Evolutionary conservation across 30 jellyfish, hydroid and myxozoan genomes (phyloP).

Genomic region (Hydractinia echinata): DNA sequence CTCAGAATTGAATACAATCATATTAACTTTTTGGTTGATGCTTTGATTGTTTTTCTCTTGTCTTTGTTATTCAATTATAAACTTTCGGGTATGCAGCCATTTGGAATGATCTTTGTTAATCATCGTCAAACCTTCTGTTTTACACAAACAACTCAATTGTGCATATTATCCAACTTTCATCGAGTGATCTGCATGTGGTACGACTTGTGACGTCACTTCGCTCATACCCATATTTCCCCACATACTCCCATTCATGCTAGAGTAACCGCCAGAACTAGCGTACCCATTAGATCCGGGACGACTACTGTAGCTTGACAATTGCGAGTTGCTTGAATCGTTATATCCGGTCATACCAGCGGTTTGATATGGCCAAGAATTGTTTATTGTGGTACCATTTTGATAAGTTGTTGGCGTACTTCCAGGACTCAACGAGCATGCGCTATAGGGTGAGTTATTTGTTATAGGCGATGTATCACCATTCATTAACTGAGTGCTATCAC

Average conservation of each 20-base stretch:
- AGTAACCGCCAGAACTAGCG: constrained; percentile 54
- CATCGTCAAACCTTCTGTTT: too few species aligned
- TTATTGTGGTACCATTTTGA: constrained; percentile 82
- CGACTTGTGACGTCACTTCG: constrained; percentile 49
- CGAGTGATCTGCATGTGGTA: constrained; percentile 88
- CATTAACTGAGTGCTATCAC: constrained; percentile 87
- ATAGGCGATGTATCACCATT: constrained; percentile 89
- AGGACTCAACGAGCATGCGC: constrained; percentile 95
- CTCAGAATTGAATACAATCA: too few species aligned
- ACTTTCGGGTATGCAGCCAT: too few species aligned
- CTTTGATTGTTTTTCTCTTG: too few species aligned
- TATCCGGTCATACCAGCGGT: constrained; percentile 61
- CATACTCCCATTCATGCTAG: constrained; percentile 70
- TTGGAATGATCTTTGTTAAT: too few species aligned
- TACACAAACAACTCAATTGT: not conserved
- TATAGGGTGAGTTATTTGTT: constrained; percentile 73
- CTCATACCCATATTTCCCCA: constrained; percentile 72
- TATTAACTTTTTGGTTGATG: too few species aligned
- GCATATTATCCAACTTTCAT: constrained; percentile 80
- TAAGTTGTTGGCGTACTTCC: constrained; percentile 86
- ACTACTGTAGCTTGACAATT: constrained; percentile 59
- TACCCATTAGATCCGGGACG: constrained; percentile 56
- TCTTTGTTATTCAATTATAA: too few species aligned
- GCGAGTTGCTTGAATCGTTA: constrained; percentile 49
- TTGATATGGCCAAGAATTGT: constrained; percentile 98